phyloP scores from a whole-genome alignment of 92 coral and sea anemone species.

The Epizoanthus scotinus region DNA sequence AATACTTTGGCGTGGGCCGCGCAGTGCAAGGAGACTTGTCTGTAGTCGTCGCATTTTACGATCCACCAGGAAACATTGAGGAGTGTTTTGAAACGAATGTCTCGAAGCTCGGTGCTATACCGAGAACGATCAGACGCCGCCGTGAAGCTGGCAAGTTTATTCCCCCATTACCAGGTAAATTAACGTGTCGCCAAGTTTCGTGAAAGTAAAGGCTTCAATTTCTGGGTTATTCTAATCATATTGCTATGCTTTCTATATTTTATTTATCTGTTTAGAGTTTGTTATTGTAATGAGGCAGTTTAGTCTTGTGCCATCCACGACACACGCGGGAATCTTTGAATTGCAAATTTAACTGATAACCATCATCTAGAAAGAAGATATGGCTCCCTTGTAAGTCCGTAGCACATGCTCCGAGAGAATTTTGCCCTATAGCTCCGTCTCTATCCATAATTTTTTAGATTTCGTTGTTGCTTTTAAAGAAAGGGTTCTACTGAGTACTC shows the following conservation, averaged over 20 bases:
- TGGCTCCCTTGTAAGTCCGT: background rate
- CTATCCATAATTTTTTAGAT: too few relatives aligned
- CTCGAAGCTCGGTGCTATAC: conserved; percentile 60
- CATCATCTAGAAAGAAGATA: background rate
- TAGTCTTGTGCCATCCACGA: background rate
- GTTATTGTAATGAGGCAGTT: background rate
- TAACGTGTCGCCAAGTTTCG: background rate
- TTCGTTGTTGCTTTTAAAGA: background rate
- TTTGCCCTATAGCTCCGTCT: background rate
- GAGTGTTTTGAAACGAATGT: conserved; percentile 83
- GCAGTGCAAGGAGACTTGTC: conserved; percentile 81
- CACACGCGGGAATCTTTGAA: background rate
- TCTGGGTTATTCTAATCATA: background rate
- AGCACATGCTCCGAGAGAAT: background rate
- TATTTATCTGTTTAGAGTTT: background rate
- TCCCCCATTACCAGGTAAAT: conserved; percentile 84
- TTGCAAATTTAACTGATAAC: background rate
- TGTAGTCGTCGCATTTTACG: conserved; percentile 94
- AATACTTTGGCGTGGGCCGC: conserved; percentile 91
- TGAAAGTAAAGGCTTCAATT: background rate
- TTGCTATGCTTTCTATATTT: background rate
- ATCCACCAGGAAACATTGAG: conserved; percentile 98
- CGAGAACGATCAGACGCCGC: conserved; percentile 47
- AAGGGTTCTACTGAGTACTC: background rate
- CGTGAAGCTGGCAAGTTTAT: conserved; percentile 58